Evolutionary conservation across 1,140 invertebrate genomes (phyloP), one percentile per base, ranked within the genome.

Genomic region (Agraylea sexmaculata): DNA sequence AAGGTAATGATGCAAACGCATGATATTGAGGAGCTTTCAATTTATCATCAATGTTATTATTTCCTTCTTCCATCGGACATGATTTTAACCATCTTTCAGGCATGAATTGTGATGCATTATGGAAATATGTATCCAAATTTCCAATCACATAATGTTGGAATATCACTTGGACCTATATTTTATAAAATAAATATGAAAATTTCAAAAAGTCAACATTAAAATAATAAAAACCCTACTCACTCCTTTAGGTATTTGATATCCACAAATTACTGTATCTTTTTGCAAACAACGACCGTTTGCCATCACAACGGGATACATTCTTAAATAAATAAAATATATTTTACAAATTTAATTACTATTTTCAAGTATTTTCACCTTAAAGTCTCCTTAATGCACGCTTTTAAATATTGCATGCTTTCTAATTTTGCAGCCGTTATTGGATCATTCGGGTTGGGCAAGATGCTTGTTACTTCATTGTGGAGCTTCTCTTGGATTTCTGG

Each of bases 381-480:
- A 6, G 84, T 83, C 71, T 94, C 89, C 57, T 88, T 90, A 1
- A 94, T 73, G 52, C 83, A 88, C 0, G 87, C 87, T 58, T 84
- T 85, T 23, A 92, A 62, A 51, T 87, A 92, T 3, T 74, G 71
- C 59, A 88, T 70, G 40, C 77, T 70, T 28, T 80, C 77, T 10
- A 88, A 58, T 37, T 74, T 71, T 12, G 70, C 61, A 10, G 71
- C 63, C 45, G 74, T 77, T 29, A 90, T 56, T 18, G 67, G 54
- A n/a, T 63, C 57, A 27, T 73, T 61, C 30, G 58, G 49, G 34
- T 60, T 41, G 3, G 73, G 67, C 17, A 82, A 53, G 16, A 77
- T 63, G 15, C 53, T 55, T 21, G 52, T 54, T 5, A 90, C 59
- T 64, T 92, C 87, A 40, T 79, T 53, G 43, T 75, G 74, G 0